These are phyloP conservation scores for Sebastes itinus DNA, from an alignment of 2,797 vertebrate genomes.

Conservation along the genomic window DNA sequence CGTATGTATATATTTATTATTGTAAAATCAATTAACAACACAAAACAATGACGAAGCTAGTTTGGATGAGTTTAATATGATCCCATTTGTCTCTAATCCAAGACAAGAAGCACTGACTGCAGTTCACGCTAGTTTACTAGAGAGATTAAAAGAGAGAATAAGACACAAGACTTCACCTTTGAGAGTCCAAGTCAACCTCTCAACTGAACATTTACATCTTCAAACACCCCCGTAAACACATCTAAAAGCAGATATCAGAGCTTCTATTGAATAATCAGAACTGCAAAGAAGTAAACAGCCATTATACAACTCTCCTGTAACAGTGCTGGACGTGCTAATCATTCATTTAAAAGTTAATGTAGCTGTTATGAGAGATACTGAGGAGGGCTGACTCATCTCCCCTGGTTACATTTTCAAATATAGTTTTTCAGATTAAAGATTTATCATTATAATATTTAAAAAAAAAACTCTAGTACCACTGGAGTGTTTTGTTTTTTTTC, in stretches of 20 bases:
- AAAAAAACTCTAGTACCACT: not conserved
- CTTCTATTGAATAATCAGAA: not conserved
- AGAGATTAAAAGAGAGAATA: no score
- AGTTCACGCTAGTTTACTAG: no score
- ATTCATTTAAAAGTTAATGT: not conserved
- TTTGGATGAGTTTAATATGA: not conserved
- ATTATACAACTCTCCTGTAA: not conserved
- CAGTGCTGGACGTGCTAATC: not conserved
- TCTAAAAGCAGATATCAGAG: not conserved
- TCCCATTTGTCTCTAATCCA: not conserved
- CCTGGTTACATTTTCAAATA: not conserved
- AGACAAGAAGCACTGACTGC: not conserved
- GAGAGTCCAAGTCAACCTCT: not conserved
- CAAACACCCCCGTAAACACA: not conserved
- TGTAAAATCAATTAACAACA: no score
- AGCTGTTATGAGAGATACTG: not conserved
- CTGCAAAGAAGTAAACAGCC: not conserved
- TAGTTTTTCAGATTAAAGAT: no score
- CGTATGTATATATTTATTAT: no score
- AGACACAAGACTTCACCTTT: not conserved
- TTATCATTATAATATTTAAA: not conserved
- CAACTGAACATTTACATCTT: not conserved
- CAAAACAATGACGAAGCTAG: no score
- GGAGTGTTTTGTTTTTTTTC: no score
- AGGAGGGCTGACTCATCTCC: not conserved